Percentiles rank a stretch among this genome's conserved stretches.
Conservation (phyloP, 2,113 vertebrate species). For the Muntiacus reevesi region DNA sequence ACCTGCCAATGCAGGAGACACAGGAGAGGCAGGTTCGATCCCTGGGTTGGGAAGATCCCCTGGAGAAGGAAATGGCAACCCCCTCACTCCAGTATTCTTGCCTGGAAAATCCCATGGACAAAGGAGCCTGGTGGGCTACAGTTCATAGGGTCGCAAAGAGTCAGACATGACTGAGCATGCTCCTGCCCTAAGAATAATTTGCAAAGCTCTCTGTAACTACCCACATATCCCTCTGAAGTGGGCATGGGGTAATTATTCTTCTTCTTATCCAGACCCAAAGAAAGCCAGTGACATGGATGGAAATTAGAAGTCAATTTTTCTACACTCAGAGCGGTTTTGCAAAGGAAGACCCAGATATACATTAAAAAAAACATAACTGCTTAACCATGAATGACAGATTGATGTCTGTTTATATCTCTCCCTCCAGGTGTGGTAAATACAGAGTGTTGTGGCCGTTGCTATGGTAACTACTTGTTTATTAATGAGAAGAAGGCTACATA, state of each 20-base stretch:
- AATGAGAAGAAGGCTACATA: background rate
- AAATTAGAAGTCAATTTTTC: background rate
- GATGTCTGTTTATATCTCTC: conserved; percentile 5
- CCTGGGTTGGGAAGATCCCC: background rate
- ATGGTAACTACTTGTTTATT: conserved; percentile 10
- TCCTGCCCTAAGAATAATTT: background rate
- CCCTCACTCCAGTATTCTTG: background rate
- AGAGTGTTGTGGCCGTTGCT: background rate
- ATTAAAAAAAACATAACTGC: background rate
- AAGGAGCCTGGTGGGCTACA: background rate
- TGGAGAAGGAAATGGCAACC: background rate
- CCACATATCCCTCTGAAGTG: background rate
- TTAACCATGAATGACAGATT: background rate
- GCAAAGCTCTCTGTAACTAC: background rate
- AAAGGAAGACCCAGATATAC: background rate
- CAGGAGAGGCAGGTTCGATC: background rate
- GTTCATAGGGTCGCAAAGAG: background rate
- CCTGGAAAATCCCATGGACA: background rate
- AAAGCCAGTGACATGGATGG: background rate
- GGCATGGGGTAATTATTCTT: background rate
- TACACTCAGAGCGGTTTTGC: background rate
- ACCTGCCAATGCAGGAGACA: background rate
- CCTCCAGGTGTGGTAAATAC: conserved; percentile 25
- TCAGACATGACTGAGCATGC: background rate
- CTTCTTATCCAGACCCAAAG: background rate